Conservation (phyloP, 1,140 invertebrate genomes). For the Eufriesea mexicana region DNA sequence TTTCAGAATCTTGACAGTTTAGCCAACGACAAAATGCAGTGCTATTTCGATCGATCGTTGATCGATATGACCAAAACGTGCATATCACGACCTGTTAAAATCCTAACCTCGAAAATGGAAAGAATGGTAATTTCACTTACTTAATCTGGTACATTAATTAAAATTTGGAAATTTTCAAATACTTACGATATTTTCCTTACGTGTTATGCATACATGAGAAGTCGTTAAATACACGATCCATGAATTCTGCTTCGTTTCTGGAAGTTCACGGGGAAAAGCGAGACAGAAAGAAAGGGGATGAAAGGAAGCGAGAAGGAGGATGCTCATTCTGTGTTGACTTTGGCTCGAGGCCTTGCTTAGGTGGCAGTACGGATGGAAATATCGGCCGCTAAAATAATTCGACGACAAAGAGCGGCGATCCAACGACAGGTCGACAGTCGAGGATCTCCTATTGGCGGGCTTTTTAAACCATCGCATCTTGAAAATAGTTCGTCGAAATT, state of each 20-base stretch:
- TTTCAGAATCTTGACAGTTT: conserved; percentile 6
- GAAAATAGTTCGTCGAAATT: conserved; percentile 45
- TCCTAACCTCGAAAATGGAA: background rate
- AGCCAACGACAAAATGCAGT: background rate
- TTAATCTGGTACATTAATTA: background rate
- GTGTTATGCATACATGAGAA: background rate
- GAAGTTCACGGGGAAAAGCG: conserved; percentile 2
- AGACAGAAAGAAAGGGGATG: conserved; percentile 27
- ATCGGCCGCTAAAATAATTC: conserved; percentile 78
- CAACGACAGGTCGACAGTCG: conserved; percentile 59
- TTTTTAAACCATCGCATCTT: conserved; percentile 50
- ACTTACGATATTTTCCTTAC: background rate
- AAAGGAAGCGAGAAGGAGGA: conserved; percentile 38
- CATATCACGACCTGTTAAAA: background rate
- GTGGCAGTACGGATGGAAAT: conserved; percentile 75
- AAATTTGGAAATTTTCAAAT: background rate
- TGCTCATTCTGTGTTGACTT: conserved; percentile 70
- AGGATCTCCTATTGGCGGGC: conserved; percentile 56
- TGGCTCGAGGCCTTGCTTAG: conserved; percentile 70
- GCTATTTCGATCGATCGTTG: conserved; percentile 12
- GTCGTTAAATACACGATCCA: background rate
- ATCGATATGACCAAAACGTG: background rate
- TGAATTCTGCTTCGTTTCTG: conserved; percentile 23
- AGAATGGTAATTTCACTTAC: background rate
- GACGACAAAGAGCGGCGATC: conserved; percentile 66